Base-by-base conservation (phyloP, 2,888 invertebrate species). In the Mimachlamys varia region DNA sequence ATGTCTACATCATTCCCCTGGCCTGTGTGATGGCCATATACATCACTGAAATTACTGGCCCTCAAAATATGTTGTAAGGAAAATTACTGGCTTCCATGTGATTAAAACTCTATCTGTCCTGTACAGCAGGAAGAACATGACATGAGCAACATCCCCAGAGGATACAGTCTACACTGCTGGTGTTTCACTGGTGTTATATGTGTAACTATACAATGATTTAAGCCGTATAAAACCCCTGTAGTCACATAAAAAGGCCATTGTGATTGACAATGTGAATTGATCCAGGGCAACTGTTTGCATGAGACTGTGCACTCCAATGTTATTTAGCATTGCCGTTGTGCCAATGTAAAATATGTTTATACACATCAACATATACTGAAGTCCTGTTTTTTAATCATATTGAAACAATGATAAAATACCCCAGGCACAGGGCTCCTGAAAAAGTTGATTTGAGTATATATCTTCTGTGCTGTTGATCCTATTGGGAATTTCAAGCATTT, bases 11-110 rank as follows among this genome's bases (percentile, higher is more conserved):
- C 22, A 76, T 76, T 76, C 22, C 76, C 76, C 12, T 15, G 17
- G 7, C 13, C 33, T 76, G 76, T 76, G 76, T 76, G 27, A 27
- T 76, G 76, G 27, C 13, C 27, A 33, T 58, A 58, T 58, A n/a
- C n/a, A 58, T 76, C 76, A 76, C 76, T 76, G 15, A 76, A 76
- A 76, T 76, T 76, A 76, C 76, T 76, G 33, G 12, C 76, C 33
- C 76, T 76, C 27, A 76, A 76, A 76, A 76, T 76, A 76, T 76
- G 22, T 76, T 33, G 76, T 33, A 27, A 22, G 76, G 27, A 76
- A 27, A 76, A 76, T 33, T 76, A 76, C 76, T 33, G 15, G 76
- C 33, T 33, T 76, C 12, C 27, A 33, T 76, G 22, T 76, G 76
- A 76, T 76, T 76, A 76, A 76, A 12, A 76, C 76, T 33, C 2